phyloP scores from a whole-genome alignment of 2,113 vertebrate genomes.

The Raphicerus campestris region DNA sequence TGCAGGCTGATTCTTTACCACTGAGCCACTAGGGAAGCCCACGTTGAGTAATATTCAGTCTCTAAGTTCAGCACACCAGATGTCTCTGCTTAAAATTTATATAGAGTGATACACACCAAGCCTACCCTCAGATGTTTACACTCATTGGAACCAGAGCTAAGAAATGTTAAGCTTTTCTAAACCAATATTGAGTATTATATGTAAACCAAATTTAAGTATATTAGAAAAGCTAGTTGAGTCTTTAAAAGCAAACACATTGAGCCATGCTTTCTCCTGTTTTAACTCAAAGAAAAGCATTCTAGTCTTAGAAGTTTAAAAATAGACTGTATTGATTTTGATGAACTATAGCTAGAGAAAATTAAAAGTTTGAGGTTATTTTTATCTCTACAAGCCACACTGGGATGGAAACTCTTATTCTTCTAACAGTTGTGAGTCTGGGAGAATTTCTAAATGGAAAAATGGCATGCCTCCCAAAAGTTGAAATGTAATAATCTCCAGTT shows the following conservation, averaged over 20 bases:
- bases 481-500: not conserved
- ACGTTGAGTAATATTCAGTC: not conserved
- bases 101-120: not conserved
- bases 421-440: not conserved
- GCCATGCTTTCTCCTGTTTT: not conserved
- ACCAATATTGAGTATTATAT: not conserved
- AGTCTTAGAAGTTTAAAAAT: constrained; percentile 22
- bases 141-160: not conserved
- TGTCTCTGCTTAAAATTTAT: not conserved
- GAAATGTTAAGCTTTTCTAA: not conserved
- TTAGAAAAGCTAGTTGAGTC: not conserved
- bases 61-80: not conserved
- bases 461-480: not conserved
- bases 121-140: not conserved
- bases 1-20: not conserved
- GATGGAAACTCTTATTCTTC: constrained; percentile 30
- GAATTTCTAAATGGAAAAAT: constrained; percentile 11
- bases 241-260: constrained; percentile 14
- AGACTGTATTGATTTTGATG: not conserved
- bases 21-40: not conserved
- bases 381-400: not conserved
- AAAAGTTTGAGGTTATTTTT: constrained; percentile 26
- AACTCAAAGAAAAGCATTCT: not conserved
- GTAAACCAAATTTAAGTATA: not conserved
- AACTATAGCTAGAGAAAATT: constrained; percentile 17